Evolutionary conservation across 2,797 vertebrate genomes (phyloP), one percentile per base, ranked within the genome.

Genomic region (Dicrostonyx torquatus): DNA sequence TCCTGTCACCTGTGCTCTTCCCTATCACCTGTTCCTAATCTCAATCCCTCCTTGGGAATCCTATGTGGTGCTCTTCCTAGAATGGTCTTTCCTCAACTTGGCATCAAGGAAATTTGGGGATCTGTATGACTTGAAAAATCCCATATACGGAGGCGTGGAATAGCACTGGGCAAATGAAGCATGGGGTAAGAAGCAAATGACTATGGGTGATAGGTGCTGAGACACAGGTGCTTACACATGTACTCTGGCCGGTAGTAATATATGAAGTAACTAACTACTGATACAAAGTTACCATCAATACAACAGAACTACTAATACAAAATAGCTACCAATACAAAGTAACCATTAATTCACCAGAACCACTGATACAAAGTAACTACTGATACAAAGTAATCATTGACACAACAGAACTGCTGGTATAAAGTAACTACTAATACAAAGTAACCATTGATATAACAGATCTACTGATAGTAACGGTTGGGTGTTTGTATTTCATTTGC

Each of bases 31-130:
- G 3, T 13, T 5, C 17, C 43, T 0, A 34, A n/a, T 8, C 62
- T 91, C 37, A 17, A 5, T 66, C 68, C 34, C n/a, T n/a, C 37
- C 4, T 1, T 4, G 17, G 40, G 22, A n/a, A 31, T 31, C 72
- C 26, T 37, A 34, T 2, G 2, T 26, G 11, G 9, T 13, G 1
- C 34, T 6, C 15, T 20, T 0, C 6, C 43, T 26, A 66, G 40
- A 72, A 60, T 31, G 1, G 22, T 22, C 2, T 79, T 62, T 86
- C 50, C 37, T 58, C 77, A 43, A 0, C 70, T 45, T 90, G 50
- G 40, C 40, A 73, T 17, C 37, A 53, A 64, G 60, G 20, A 13
- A 12, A n/a, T 55, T 93, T 87, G 75, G 13, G 73, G 82, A n/a
- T 34, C 37, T 20, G 5, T 37, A 20, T 68, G 64, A 93, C 43